Evolutionary conservation across 1,140 invertebrate species (phyloP).

Genomic region (Antheraea mylitta): DNA sequence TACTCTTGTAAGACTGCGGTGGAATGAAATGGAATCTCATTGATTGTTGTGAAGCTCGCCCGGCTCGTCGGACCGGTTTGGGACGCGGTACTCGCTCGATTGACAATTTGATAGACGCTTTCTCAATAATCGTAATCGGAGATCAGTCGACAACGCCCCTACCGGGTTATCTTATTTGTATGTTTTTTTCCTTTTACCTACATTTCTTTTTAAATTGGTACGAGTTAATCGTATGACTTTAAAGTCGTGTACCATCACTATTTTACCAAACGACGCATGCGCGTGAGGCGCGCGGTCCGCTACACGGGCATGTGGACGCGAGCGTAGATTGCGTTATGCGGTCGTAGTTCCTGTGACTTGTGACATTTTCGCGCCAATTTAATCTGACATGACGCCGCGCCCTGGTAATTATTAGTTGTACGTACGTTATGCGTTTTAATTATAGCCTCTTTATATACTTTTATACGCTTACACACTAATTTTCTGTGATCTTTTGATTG

Average conservation of each 20-base stretch:
- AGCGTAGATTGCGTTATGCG: slow-evolving; percentile 16
- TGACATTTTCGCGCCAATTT: slow-evolving; percentile 58
- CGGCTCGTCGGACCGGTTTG: slow-evolving; percentile 61
- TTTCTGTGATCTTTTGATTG: too few species aligned
- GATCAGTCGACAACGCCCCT: slow-evolving; percentile 20
- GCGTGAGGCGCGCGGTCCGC: slow-evolving; percentile 38
- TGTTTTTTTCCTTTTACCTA: background rate
- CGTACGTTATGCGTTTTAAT: too few species aligned
- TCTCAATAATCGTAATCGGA: slow-evolving; percentile 38
- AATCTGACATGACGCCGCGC: slow-evolving; percentile 9
- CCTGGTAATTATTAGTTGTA: background rate
- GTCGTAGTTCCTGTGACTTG: slow-evolving; percentile 37
- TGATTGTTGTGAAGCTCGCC: slow-evolving; percentile 57
- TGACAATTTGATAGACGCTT: slow-evolving; percentile 64
- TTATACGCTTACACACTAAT: too few species aligned
- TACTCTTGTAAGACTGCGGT: slow-evolving; percentile 72
- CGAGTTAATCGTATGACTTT: background rate
- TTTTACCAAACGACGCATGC: slow-evolving; percentile 48
- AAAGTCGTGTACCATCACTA: slow-evolving; percentile 31
- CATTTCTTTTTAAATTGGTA: background rate
- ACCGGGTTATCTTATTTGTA: slow-evolving; percentile 16
- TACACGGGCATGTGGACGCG: slow-evolving; percentile 8
- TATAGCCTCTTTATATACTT: too few species aligned
- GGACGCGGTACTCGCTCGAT: slow-evolving; percentile 48
- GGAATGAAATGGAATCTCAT: slow-evolving; percentile 76